Base-by-base conservation (phyloP, 1,140 invertebrate species). In the Drosophila burlai region DNA sequence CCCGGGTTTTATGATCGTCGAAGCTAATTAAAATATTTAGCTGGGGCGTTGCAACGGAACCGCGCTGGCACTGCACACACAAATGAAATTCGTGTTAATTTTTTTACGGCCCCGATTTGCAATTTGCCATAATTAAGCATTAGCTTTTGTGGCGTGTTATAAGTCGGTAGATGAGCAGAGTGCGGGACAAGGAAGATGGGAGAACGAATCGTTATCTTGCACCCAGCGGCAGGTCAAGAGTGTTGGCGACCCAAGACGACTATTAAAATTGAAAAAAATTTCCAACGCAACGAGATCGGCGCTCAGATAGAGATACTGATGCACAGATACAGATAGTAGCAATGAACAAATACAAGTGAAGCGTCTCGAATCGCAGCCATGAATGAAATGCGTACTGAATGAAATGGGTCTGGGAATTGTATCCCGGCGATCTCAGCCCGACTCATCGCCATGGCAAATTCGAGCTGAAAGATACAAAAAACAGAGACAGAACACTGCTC, bases 91-190 rank as follows among this genome's bases (percentile, higher is more conserved):
- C 80, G 80, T 80, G 84, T 89, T 87, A 78, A 87, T 68, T 87
- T 81, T 87, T 75, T 87, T 81, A 87, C 45, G 58, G 80, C 66
- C 50, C 52, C 77, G 64, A 76, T 77, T 83, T 84, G 83, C 84
- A 87, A 87, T 87, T 89, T 87, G 85, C 84, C 80, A 89, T 90
- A 89, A 89, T 89, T 89, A 89, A 89, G 84, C 81, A 89, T 89
- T 89, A 89, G 66, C 64, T 24, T 50, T 71, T 78, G 72, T 74
- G 66, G 75, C 42, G 45, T 62, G 54, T 49, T 76, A 79, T 64
- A 69, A 72, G 71, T 72, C 50, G 59, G 47, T 15, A 42, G 21
- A 29, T 7, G 15, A 34, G 13, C 16, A 16, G 31, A 4, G 15
- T 21, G 43, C 3, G 34, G n/a, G 55, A 1, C 9, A 21, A 18